phyloP scores from a whole-genome alignment of 2,113 vertebrate species.

The Notiomystis cincta region DNA sequence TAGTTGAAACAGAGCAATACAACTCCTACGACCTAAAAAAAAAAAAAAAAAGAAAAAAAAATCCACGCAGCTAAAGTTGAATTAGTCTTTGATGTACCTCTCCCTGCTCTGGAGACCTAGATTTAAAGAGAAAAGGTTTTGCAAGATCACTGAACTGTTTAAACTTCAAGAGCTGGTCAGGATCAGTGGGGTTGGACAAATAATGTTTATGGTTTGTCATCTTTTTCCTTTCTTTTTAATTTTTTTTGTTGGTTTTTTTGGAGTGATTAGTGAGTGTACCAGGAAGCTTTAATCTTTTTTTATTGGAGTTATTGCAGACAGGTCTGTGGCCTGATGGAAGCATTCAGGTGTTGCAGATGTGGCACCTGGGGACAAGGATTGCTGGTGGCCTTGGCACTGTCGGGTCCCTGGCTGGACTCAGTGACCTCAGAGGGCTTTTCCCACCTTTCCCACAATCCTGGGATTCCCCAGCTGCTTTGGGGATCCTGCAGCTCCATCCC shows the following conservation, averaged over 20 bases:
- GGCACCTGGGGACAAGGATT: not conserved
- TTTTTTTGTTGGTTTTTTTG: not conserved
- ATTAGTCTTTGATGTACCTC: constrained; percentile 68
- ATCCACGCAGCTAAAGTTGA: constrained; percentile 26
- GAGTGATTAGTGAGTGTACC: not conserved
- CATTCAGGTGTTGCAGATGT: not conserved
- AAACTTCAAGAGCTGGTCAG: constrained; percentile 43
- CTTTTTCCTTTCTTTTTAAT: not conserved
- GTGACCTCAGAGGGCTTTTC: not conserved
- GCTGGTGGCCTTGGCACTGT: not conserved
- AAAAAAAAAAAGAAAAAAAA: not conserved
- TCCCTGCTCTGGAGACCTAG: constrained; percentile 56
- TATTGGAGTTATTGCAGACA: not conserved
- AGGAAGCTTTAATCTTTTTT: constrained; percentile 20
- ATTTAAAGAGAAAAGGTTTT: constrained; percentile 61
- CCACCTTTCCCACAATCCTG: not conserved
- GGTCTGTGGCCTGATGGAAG: not conserved
- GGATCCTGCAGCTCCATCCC: not conserved
- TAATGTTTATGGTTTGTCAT: not conserved
- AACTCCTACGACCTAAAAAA: constrained; percentile 56
- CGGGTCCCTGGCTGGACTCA: rapidly evolving
- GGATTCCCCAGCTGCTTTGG: not conserved
- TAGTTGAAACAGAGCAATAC: constrained; percentile 64
- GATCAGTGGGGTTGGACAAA: constrained; percentile 10
- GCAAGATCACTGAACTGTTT: constrained; percentile 55